phyloP scores from a whole-genome alignment of 2,888 invertebrate genomes.

The Gandaritis pyraliata region DNA sequence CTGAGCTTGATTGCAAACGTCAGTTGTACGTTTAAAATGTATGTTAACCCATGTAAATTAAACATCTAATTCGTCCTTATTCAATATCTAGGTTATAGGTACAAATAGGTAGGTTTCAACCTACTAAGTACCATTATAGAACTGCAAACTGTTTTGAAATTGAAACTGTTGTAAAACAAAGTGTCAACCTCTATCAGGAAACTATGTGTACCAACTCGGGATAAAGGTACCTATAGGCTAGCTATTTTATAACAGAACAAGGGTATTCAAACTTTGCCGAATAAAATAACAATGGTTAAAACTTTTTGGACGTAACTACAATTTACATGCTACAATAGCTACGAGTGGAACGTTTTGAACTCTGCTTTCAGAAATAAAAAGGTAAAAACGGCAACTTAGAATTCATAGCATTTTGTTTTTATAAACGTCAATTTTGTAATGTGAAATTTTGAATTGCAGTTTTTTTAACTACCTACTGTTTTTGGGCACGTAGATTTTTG shows the following conservation, averaged over 20 bases:
- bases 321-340: background rate
- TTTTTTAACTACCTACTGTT: background rate
- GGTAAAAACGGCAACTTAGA: background rate
- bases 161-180: slow-evolving; percentile 28
- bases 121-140: slow-evolving; percentile 5
- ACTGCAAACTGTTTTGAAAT: slow-evolving; percentile 15
- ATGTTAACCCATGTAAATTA: too few relatives aligned
- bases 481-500: background rate
- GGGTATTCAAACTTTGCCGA: slow-evolving; percentile 11
- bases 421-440: background rate
- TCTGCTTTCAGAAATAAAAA: background rate
- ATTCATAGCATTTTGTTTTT: background rate
- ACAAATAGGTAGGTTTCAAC: background rate
- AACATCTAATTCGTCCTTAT: too few relatives aligned
- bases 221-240: slow-evolving; percentile 12
- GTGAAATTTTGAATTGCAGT: background rate
- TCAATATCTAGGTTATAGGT: too few relatives aligned
- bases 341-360: background rate
- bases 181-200: slow-evolving; percentile 34
- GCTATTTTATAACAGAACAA: slow-evolving; percentile 19
- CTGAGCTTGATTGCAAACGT: too few relatives aligned
- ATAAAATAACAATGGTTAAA: slow-evolving; percentile 14
- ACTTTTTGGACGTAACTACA: background rate
- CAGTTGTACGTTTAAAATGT: too few relatives aligned
- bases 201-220: slow-evolving; percentile 22